phyloP scores from a whole-genome alignment of 2,888 invertebrate genomes.

The Dromius quadrimaculatus region DNA sequence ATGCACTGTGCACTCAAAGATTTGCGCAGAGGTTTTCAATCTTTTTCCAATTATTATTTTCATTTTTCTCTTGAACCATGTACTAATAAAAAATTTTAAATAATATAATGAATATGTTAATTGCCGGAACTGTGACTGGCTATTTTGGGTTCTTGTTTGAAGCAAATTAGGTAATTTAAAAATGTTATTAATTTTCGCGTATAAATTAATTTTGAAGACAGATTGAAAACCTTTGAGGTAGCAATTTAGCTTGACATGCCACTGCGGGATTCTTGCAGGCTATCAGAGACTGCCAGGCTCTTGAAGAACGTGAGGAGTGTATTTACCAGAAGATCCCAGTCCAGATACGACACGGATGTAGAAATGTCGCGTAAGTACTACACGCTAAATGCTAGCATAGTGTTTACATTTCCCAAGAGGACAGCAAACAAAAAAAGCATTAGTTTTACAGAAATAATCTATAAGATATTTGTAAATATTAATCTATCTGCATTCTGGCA shows the following conservation, averaged over 20 bases:
- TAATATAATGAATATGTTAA: too few species aligned
- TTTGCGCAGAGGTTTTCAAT: too few species aligned
- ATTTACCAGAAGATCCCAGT: conserved; percentile 83
- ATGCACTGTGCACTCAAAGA: conserved; percentile 9
- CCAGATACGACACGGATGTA: conserved; percentile 86
- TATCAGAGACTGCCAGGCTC: conserved; percentile 96
- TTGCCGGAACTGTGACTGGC: too few species aligned
- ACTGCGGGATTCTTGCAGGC: conserved; percentile 73
- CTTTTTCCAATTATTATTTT: conserved; percentile 7
- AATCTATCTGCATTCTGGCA: too few species aligned
- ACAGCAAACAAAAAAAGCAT: conserved; percentile 17
- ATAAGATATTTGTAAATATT: too few species aligned
- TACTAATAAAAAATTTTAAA: background rate
- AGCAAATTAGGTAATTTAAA: too few species aligned
- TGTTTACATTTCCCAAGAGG: background rate
- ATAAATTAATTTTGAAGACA: too few species aligned
- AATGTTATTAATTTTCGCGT: too few species aligned
- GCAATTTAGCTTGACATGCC: conserved; percentile 46
- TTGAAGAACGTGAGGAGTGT: conserved; percentile 95
- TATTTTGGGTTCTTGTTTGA: too few species aligned
- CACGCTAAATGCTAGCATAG: conserved; percentile 37
- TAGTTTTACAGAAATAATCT: too few species aligned
- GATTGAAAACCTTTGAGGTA: conserved; percentile 13
- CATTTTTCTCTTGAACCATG: background rate
- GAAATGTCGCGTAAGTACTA: conserved; percentile 92